phyloP scores from a whole-genome alignment of 2,888 invertebrate species.

The Drosophila yooni region DNA sequence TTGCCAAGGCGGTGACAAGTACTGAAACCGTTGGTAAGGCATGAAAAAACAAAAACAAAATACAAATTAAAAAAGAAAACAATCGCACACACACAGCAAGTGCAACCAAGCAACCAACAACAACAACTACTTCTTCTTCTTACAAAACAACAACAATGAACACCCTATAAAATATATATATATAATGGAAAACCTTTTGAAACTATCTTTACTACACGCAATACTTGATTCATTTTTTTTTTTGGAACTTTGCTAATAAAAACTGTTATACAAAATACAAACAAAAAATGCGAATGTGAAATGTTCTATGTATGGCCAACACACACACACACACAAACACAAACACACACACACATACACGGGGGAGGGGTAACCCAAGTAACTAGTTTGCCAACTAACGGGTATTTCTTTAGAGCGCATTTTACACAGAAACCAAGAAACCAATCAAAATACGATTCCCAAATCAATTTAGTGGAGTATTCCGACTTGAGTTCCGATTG shows the following conservation, averaged over 20 bases:
- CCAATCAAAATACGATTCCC: too few relatives aligned
- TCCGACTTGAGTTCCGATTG: neutral
- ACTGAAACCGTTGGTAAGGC: constrained; percentile 72
- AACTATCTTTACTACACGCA: constrained; percentile 53
- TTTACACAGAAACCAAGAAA: constrained; percentile 17
- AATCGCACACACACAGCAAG: constrained; percentile 24
- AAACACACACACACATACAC: constrained; percentile 9
- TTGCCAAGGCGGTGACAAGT: constrained; percentile 58
- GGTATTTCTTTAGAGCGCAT: constrained; percentile 11
- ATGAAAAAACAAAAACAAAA: constrained; percentile 15
- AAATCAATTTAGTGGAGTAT: too few relatives aligned
- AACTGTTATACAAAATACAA: constrained; percentile 46
- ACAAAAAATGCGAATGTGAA: constrained; percentile 49
- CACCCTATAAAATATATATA: constrained; percentile 2
- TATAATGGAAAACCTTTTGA: constrained; percentile 11
- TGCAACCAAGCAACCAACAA: constrained; percentile 19
- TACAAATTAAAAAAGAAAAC: constrained; percentile 13
- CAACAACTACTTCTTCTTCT: constrained; percentile 11
- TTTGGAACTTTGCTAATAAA: constrained; percentile 64
- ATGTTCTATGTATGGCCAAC: constrained; percentile 55
- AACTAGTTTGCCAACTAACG: constrained; percentile 43
- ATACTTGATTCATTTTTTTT: constrained; percentile 25
- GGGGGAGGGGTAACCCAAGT: constrained; percentile 31
- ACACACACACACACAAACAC: constrained; percentile 24
- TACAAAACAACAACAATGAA: constrained; percentile 10